Evolutionary conservation across 2,113 vertebrate species (phyloP), one percentile per base, ranked within the genome.

Genomic region (Pteruthius melanotis): DNA sequence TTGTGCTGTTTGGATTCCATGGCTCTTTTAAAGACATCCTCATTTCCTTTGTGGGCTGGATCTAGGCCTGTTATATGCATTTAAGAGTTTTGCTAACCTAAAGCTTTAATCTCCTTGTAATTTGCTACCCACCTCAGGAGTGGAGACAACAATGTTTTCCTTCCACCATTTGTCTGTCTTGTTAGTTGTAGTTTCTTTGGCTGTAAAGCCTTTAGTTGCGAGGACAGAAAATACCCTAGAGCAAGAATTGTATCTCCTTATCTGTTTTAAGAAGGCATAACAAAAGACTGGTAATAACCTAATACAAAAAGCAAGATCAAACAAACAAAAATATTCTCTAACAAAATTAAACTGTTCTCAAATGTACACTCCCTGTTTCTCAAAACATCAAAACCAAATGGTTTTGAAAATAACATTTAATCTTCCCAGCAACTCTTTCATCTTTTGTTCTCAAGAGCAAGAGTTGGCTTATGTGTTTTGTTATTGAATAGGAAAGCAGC

Each of bases 211-310:
- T 88, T 92, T 3, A 1, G 42, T 27, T 92, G 26, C 0, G 1
- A 93, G 54, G 70, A 65, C 18, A 53, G 68, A 92, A 93, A 88
- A 93, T 69, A 90, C 50, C 85, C 88, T 49, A 33, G 50, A 85
- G 80, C 40, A 71, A 84, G 59, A 76, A 80, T 33, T 71, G 37
- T 74, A 71, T 47, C 74, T 85, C 64, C 61, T 92, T 89, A 87
- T 91, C 77, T 91, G n/a, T 57, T 82, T 93, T 87, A 94, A 95
- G 76, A 91, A 79, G 45, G 87, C 22, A 50, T 68, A 76, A 91
- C 59, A 89, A 68, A 90, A 61, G 15, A 57, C 21, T 89, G 31
- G 30, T 44, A 79, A 89, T 79, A 93, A 50, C 45, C 53, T 57
- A 61, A 81, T 37, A 82, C 65, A 50, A 91, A 93, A 93, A 57